phyloP scores from a whole-genome alignment of 2,797 vertebrate genomes.

The Micropoecilia bifurca region DNA sequence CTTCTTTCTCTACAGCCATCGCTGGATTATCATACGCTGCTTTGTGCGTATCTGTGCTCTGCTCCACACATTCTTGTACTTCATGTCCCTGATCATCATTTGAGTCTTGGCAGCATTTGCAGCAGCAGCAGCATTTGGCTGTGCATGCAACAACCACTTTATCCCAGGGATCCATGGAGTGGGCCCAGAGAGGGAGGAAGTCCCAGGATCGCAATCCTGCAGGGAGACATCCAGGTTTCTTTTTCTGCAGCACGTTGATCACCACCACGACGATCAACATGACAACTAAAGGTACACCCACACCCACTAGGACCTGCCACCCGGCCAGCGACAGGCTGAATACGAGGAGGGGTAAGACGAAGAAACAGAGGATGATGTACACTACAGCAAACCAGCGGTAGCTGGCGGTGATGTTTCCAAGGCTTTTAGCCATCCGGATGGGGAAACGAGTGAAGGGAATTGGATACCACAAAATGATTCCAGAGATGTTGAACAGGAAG shows the following conservation, averaged over 20 bases:
- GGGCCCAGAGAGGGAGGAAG: constrained; percentile 91
- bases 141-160: constrained; percentile 65
- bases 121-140: constrained; percentile 87
- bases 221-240: constrained; percentile 82
- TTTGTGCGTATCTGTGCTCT: constrained; percentile 11
- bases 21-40: constrained; percentile 70
- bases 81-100: constrained; percentile 9
- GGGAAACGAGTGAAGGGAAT: constrained; percentile 89
- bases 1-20: constrained; percentile 59
- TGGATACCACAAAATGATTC: constrained; percentile 92
- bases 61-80: constrained; percentile 19
- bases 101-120: constrained; percentile 82
- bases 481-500: constrained; percentile 95
- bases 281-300: constrained; percentile 81
- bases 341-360: constrained; percentile 84
- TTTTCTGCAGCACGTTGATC: constrained; percentile 84
- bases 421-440: constrained; percentile 86
- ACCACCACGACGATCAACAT: constrained; percentile 74
- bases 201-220: constrained; percentile 85
- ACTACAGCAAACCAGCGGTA: constrained; percentile 92
- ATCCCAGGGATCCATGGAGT: constrained; percentile 93
- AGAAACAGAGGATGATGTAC: constrained; percentile 89
- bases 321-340: constrained; percentile 92
- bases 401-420: constrained; percentile 86
- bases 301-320: constrained; percentile 88